Evolutionary conservation across 2,113 vertebrate species (phyloP).

Genomic region (Ploceus nigricollis): DNA sequence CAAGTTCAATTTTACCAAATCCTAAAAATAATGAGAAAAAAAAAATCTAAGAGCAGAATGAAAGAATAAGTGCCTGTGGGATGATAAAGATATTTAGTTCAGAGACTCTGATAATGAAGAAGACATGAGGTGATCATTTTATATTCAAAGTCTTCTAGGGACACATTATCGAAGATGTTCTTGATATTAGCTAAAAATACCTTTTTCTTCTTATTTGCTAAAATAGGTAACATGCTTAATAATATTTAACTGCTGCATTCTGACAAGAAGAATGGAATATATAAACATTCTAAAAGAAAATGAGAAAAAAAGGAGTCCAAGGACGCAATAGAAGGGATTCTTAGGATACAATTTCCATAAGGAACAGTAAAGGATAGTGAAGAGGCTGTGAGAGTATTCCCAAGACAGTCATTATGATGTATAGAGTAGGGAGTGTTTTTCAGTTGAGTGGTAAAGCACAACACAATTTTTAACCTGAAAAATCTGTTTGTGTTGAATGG

Average conservation of each 20-base stretch:
- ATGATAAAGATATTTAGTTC: not conserved
- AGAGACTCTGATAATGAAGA: not conserved
- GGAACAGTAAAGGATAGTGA: not conserved
- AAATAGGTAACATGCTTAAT: not conserved
- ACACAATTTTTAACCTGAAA: not conserved
- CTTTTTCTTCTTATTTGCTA: not conserved
- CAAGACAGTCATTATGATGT: not conserved
- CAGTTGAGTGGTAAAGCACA: not conserved
- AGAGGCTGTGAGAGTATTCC: not conserved
- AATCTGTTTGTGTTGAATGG: not conserved
- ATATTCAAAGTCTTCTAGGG: not conserved
- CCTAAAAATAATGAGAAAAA: not conserved
- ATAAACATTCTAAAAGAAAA: not conserved
- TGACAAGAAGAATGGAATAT: not conserved
- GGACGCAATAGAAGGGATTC: not conserved
- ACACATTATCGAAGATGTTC: not conserved
- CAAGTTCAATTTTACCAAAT: not conserved
- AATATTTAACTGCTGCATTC: not conserved
- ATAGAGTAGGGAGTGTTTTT: not conserved
- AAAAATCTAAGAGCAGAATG: not conserved
- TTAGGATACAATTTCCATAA: not conserved
- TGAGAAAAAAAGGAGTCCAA: not conserved
- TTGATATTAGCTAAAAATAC: not conserved
- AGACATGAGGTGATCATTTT: not conserved
- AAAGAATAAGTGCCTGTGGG: not conserved